These are phyloP conservation scores for Rhorus exstirpatorius DNA, from an alignment of 2,888 invertebrate genomes.

Conservation along the genomic window DNA sequence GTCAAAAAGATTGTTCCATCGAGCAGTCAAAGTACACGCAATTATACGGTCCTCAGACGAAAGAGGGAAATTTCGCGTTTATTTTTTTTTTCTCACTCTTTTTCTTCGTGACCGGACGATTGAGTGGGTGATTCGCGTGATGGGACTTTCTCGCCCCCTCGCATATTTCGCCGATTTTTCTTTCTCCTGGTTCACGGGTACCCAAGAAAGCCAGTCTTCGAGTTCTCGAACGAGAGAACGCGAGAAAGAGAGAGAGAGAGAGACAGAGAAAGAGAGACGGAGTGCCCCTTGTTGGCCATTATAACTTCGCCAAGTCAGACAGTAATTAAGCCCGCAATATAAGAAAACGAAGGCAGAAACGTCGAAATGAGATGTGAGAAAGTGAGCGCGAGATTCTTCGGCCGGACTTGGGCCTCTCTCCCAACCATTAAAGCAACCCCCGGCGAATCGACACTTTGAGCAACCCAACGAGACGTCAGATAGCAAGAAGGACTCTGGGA, in stretches of 20 bases:
- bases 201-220: conserved; percentile 47
- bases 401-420: conserved; percentile 80
- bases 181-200: conserved; percentile 41
- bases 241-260: conserved; percentile 33
- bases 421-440: conserved; percentile 82
- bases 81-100: conserved; percentile 38
- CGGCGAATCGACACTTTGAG: conserved; percentile 84
- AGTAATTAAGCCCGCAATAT: conserved; percentile 86
- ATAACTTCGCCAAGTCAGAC: conserved; percentile 85
- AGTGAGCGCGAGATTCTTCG: conserved; percentile 64
- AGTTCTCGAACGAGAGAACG: conserved; percentile 66
- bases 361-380: conserved; percentile 50
- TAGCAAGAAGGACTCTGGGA: conserved; percentile 21
- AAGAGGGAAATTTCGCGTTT: conserved; percentile 49
- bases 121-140: conserved; percentile 69
- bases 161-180: conserved; percentile 63
- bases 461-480: conserved; percentile 63
- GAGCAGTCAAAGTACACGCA: conserved; percentile 46
- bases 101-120: conserved; percentile 59
- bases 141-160: conserved; percentile 59
- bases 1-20: conserved; percentile 47
- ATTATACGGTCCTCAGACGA: conserved; percentile 42
- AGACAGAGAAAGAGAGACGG: conserved; percentile 31
- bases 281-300: conserved; percentile 83
- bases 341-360: conserved; percentile 76